Percentiles rank a stretch among this genome's conserved stretches.
Conservation (phyloP, 2,797 vertebrate genomes). For the Hoplostethus mediterraneus region DNA sequence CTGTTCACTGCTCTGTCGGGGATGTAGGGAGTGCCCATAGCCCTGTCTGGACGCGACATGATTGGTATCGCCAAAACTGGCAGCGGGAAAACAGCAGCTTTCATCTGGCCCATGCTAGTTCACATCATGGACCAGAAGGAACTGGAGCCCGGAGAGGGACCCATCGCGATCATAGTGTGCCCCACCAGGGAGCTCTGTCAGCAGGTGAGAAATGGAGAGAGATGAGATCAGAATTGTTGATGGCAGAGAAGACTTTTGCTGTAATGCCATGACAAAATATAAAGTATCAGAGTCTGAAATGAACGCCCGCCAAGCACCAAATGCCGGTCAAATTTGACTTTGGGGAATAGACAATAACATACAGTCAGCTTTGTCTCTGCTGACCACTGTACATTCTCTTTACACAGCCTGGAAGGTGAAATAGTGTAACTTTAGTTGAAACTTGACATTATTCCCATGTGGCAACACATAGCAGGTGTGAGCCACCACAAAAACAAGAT, state of each 20-base stretch:
- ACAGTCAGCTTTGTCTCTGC: no score
- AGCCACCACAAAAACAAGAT: no score
- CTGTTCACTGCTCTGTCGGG: neutral
- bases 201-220: conserved; percentile 83
- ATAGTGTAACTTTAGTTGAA: no score
- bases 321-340: no score
- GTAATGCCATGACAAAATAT: neutral
- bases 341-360: no score
- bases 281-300: no score
- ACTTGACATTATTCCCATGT: no score
- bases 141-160: conserved; percentile 93
- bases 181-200: conserved; percentile 98
- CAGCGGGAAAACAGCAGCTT: conserved; percentile 98
- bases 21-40: conserved; percentile 94
- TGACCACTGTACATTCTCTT: no score
- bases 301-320: no score
- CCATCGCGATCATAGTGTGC: conserved; percentile 96
- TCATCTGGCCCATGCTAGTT: conserved; percentile 99
- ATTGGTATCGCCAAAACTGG: conserved; percentile 99
- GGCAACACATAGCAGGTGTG: no score
- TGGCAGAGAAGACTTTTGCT: neutral
- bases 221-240: neutral
- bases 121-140: conserved; percentile 99
- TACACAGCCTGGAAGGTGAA: no score
- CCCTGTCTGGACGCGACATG: conserved; percentile 97